Evolutionary conservation across 1,140 invertebrate species (phyloP), one percentile per base, ranked within the genome.

Genomic region (Diachasma alloeum): DNA sequence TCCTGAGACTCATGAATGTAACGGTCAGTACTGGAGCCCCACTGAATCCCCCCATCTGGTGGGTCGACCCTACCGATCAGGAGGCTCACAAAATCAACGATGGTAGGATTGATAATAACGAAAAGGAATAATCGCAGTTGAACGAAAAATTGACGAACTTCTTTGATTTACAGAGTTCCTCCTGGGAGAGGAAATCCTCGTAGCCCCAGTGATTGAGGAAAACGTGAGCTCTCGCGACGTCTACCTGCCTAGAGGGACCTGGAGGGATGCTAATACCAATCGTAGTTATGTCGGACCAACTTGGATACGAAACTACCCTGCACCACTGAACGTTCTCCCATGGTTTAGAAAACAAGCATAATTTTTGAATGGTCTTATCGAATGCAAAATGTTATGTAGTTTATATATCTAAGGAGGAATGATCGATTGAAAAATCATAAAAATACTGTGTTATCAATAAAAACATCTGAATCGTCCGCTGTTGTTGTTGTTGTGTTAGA

Each of bases 31-130:
- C 90, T 4, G 96, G 96, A 72, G 90, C 91, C 10, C 95, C 96
- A 0, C 91, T 96, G 44, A 95, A 97, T 88, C 90, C 94, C n/a
- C 96, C 96, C 0, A 91, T 98, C n/a, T 98, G 97, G 96, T 98
- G 96, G 96, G 90, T 96, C 0, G 94, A 94, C 78, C 95, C 96
- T 0, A 88, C 86, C 0, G 93, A 96, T 81, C 73, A 86, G 19
- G 87, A 89, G 59, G 94, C 95, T 1, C 91, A 93, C 19, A 91
- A 87, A 24, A 91, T 95, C 59, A 92, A 93, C 81, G 92, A 94
- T 80, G 91, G 94, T 95, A 87, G 84, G 84, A 84, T 24, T 15
- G 26, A 66, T 37, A 31, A 31, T 17, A 2, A 42, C 8, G 66
- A n/a, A 37, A 44, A 6, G 37, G 59, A 48, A 66, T 37, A 39